Evolutionary conservation across 2,113 vertebrate genomes (phyloP), one percentile per base, ranked within the genome.

Genomic region (Circaetus gallicus): DNA sequence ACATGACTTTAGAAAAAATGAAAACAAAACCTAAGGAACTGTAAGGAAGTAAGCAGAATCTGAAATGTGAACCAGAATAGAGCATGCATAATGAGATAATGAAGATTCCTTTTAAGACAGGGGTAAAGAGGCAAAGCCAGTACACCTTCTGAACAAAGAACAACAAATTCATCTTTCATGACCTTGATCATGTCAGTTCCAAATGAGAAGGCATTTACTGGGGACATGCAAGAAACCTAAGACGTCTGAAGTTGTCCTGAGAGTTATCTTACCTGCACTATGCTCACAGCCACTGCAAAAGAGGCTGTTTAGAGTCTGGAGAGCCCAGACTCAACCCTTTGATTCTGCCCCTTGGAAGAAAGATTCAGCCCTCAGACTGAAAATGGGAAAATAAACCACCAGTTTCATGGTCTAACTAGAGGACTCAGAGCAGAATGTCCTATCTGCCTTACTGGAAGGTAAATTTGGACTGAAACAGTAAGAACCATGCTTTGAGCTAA

Each of bases 1-100:
- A 90, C 52, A 62, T 13, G 18, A 93, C 67, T 94, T 96, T 10
- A 95, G 62, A 85, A 82, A 94, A 94, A 91, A 73, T 72, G 38
- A 87, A 93, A 95, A 82, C 61, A 93, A 94, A 92, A 77, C 62
- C 59, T 43, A 58, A 80, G 66, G 38, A 87, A 92, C 52, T 72
- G 56, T 84, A 86, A 82, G 65, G 72, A 93, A 81, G 91, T 62
- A 94, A 82, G 82, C 74, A 94, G 70, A 88, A 87, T 56, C 52
- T 82, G 77, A 97, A 94, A 96, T 45, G 82, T 19, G 65, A 94
- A 56, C n/a, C 52, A 62, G 66, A 87, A 87, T 4, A 87, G 36
- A 81, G n/a, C 22, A 47, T 16, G 15, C 38, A 73, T 82, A 80
- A 89, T 62, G 58, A 89, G 43, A 79, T 59, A 88, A 91, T 17